A percentile compares a stretch with the other conserved stretches of the same genome.
phyloP scores from a whole-genome alignment of 2,888 invertebrate species.

The Uropetala carovei region DNA sequence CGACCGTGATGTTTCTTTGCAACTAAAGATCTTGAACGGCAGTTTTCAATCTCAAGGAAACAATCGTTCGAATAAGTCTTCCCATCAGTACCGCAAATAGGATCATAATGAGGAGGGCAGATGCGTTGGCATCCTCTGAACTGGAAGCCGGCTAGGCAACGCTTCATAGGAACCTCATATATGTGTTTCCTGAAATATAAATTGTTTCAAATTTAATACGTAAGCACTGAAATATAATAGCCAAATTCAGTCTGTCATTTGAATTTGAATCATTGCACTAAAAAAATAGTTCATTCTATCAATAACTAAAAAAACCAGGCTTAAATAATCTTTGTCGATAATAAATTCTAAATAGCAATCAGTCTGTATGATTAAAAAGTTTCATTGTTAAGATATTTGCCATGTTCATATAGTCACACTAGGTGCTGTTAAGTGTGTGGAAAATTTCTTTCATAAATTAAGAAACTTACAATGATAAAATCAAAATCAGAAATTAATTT shows the following conservation, averaged over 20 bases:
- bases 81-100: slow-evolving; percentile 94
- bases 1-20: slow-evolving; percentile 88
- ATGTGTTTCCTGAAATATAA: slow-evolving; percentile 85
- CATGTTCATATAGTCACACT: neutral
- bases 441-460: neutral
- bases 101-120: slow-evolving; percentile 91
- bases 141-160: slow-evolving; percentile 89
- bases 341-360: neutral
- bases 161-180: slow-evolving; percentile 92
- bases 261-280: too few relatives aligned
- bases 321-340: neutral
- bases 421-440: neutral
- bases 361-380: neutral
- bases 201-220: neutral
- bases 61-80: slow-evolving; percentile 96
- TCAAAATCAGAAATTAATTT: neutral
- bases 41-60: slow-evolving; percentile 94
- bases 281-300: too few relatives aligned
- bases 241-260: too few relatives aligned
- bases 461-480: too few relatives aligned
- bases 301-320: neutral
- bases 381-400: neutral
- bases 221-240: neutral
- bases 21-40: slow-evolving; percentile 88
- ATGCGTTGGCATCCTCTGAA: slow-evolving; percentile 92